Evolutionary conservation across 1,140 invertebrate species (phyloP).

Genomic region (Eubasilissa regina): DNA sequence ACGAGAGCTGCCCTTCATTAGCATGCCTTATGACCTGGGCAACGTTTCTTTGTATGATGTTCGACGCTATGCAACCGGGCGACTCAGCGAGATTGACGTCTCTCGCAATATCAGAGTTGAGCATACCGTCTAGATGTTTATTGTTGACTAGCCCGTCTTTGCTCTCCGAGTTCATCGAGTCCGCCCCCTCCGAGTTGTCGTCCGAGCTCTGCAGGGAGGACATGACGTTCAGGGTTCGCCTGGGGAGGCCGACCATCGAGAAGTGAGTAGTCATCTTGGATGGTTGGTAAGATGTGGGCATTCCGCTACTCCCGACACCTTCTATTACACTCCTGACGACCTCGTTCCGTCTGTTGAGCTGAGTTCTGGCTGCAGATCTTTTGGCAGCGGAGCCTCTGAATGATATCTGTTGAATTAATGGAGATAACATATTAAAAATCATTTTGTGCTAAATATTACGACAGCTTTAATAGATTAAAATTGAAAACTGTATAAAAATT

Average conservation of each 20-base stretch:
- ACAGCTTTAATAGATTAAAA: no score
- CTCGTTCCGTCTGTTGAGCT: slow-evolving; percentile 43
- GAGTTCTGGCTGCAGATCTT: slow-evolving; percentile 17
- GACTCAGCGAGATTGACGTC: slow-evolving; percentile 48
- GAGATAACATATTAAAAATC: no score
- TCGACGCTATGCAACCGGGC: slow-evolving; percentile 37
- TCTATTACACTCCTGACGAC: slow-evolving; percentile 56
- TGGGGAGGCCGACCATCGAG: slow-evolving; percentile 49
- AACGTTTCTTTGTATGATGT: slow-evolving; percentile 54
- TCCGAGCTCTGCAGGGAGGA: slow-evolving; percentile 54
- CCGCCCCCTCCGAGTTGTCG: slow-evolving; percentile 52
- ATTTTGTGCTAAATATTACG: no score
- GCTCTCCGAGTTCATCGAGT: slow-evolving; percentile 55
- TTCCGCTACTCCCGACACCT: slow-evolving; percentile 51
- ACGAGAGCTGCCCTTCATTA: slow-evolving; percentile 36
- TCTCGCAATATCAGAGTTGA: slow-evolving; percentile 42
- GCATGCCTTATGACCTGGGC: slow-evolving; percentile 55
- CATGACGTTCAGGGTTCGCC: slow-evolving; percentile 20
- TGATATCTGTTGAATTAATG: slow-evolving; percentile 50
- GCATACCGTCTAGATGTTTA: slow-evolving; percentile 48
- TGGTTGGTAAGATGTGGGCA: slow-evolving; percentile 25
- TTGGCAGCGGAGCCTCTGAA: slow-evolving; percentile 46
- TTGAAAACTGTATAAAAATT: no score
- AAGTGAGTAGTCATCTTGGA: slow-evolving; percentile 49
- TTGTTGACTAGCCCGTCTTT: slow-evolving; percentile 49